Evolutionary conservation across 2,888 invertebrate genomes (phyloP).

Genomic region (Rotaria socialis): DNA sequence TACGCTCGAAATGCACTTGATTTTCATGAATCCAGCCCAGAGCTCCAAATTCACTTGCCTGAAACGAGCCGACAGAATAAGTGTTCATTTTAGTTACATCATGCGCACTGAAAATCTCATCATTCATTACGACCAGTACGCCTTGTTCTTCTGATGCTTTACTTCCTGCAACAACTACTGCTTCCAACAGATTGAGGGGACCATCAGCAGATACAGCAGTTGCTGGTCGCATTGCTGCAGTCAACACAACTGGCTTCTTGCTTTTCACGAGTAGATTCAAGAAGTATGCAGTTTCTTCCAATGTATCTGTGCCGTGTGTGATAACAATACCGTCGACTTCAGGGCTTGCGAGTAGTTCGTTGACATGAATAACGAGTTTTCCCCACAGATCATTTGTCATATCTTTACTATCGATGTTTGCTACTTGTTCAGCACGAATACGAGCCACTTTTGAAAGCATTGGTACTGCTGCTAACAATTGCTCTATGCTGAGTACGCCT

Average conservation of each 20-base stretch:
- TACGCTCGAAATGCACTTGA: neutral
- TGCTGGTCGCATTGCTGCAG: neutral
- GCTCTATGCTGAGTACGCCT: neutral
- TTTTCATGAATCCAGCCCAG: neutral
- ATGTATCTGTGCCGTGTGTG: neutral
- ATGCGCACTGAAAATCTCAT: neutral
- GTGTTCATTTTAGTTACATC: neutral
- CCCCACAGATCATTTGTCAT: neutral
- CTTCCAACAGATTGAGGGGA: neutral
- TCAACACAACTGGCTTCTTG: neutral
- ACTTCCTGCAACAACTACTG: neutral
- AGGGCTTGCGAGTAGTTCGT: neutral
- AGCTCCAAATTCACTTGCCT: neutral
- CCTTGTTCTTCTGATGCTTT: neutral
- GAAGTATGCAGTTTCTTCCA: neutral
- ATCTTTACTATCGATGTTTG: neutral
- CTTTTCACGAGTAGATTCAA: neutral
- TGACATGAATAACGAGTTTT: neutral
- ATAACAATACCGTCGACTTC: neutral
- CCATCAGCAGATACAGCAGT: neutral
- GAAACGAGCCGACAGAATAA: neutral
- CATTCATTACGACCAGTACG: neutral
- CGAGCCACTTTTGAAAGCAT: neutral
- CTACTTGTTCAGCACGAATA: neutral
- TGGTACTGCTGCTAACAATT: neutral